Conservation (phyloP, 1,140 invertebrate genomes). For the Polypedilum vanderplanki region DNA sequence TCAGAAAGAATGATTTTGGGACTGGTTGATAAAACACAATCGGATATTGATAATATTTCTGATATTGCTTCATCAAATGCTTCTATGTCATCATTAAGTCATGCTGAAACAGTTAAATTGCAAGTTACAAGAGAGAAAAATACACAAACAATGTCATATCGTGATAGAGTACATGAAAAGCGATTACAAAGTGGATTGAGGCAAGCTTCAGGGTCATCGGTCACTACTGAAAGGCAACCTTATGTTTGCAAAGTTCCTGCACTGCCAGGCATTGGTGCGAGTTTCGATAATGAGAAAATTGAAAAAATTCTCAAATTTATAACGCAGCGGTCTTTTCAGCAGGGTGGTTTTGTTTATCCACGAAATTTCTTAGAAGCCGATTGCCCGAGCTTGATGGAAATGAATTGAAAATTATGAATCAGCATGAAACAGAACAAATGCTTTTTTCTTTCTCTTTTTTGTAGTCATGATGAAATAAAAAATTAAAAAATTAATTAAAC, state of each 20-base stretch:
- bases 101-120: slow-evolving; percentile 21
- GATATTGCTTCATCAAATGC: slow-evolving; percentile 24
- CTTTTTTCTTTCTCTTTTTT: slow-evolving; percentile 17
- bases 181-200: not conserved
- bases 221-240: not conserved
- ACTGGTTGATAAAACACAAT: slow-evolving; percentile 16
- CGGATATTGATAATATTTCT: not conserved
- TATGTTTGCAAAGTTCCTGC: slow-evolving; percentile 29
- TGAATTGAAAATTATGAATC: not conserved
- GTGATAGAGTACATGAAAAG: not conserved
- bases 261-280: slow-evolving; percentile 29
- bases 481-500: not conserved
- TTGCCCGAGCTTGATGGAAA: slow-evolving; percentile 30
- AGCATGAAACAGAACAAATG: not conserved
- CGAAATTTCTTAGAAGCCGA: slow-evolving; percentile 29
- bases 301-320: slow-evolving; percentile 30
- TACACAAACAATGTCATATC: slow-evolving; percentile 8
- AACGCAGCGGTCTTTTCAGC: slow-evolving; percentile 16
- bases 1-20: slow-evolving; percentile 29
- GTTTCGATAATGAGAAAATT: slow-evolving; percentile 16
- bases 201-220: slow-evolving; percentile 1
- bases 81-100: not conserved
- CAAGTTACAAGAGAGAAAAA: not conserved
- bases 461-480: not conserved
- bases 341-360: slow-evolving; percentile 30